These are phyloP conservation scores for Gopherus flavomarginatus DNA, from an alignment of 2,113 vertebrate species.

Conservation along the genomic window DNA sequence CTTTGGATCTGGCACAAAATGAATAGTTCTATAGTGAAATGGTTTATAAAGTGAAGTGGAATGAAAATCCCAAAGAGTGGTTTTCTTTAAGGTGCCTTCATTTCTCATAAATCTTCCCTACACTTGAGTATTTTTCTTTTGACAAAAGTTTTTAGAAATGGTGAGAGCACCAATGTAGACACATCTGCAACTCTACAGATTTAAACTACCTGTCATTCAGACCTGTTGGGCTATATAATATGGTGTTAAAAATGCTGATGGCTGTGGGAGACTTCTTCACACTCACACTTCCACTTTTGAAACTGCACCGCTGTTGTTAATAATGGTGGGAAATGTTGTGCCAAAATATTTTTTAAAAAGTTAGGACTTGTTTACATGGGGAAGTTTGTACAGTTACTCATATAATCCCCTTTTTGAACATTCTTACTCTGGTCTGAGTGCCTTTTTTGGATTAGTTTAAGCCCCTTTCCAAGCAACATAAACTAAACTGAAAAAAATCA, in stretches of 20 bases:
- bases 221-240: neutral
- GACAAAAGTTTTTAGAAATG: neutral
- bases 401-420: neutral
- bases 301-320: neutral
- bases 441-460: neutral
- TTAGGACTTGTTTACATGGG: neutral
- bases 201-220: neutral
- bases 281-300: neutral
- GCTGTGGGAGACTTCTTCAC: neutral
- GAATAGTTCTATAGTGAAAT: neutral
- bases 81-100: neutral
- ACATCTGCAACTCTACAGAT: rapidly evolving
- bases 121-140: neutral
- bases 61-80: neutral
- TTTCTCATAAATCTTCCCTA: neutral
- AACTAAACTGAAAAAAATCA: neutral
- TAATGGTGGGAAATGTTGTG: neutral
- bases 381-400: rapidly evolving
- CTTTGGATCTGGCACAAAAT: neutral
- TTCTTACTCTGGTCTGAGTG: neutral
- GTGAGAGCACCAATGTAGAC: neutral
- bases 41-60: neutral
- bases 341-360: neutral
- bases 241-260: neutral
- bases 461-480: neutral